A percentile compares a stretch with the other conserved stretches of the same genome.
phyloP scores from a whole-genome alignment of 2,113 vertebrate species.

The Zeus faber region DNA sequence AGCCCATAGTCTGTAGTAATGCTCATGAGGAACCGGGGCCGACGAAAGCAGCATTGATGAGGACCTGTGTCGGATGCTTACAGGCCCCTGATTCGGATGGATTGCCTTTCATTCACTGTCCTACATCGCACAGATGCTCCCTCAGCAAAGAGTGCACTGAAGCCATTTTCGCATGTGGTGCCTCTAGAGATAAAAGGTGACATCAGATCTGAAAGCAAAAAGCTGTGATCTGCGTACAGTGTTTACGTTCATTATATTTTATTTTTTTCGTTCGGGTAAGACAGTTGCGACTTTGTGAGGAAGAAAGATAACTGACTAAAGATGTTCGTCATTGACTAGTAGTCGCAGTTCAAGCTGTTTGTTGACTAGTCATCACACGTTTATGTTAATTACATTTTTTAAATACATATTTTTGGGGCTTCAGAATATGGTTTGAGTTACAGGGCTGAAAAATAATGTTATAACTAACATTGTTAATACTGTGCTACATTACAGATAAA shows the following conservation, averaged over 20 bases:
- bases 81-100: conserved; percentile 17
- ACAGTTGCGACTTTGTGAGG: not conserved
- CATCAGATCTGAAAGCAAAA: conserved; percentile 9
- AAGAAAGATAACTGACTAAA: too few relatives aligned
- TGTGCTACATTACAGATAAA: too few relatives aligned
- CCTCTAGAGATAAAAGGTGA: conserved; percentile 33
- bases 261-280: conserved; percentile 3
- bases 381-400: too few relatives aligned
- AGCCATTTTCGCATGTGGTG: not conserved
- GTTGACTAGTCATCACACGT: too few relatives aligned
- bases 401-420: too few relatives aligned
- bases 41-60: conserved; percentile 43
- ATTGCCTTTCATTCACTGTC: conserved; percentile 21
- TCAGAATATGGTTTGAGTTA: too few relatives aligned
- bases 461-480: too few relatives aligned
- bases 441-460: too few relatives aligned
- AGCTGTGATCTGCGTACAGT: conserved; percentile 16
- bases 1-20: conserved; percentile 9
- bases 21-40: conserved; percentile 36
- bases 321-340: too few relatives aligned
- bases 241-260: too few relatives aligned
- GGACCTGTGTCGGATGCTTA: conserved; percentile 11
- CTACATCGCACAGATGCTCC: conserved; percentile 19
- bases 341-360: too few relatives aligned
- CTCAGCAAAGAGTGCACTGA: conserved; percentile 5